Evolutionary conservation across 1,140 invertebrate genomes (phyloP), one percentile per base, ranked within the genome.

Genomic region (Vanessa atalanta): DNA sequence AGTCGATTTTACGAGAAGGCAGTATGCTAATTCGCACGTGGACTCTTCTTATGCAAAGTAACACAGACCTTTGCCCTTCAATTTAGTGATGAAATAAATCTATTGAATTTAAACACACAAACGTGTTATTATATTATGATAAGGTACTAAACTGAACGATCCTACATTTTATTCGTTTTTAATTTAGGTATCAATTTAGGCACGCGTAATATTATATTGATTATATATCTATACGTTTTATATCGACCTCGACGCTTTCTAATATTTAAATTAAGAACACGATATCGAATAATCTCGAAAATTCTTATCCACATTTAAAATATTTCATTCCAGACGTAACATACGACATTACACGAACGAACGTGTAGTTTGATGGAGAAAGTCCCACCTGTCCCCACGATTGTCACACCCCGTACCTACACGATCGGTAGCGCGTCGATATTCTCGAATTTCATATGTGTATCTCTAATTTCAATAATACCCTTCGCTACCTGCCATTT

Each of bases 391-490:
- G 84, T 80, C 82, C 79, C 70, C 57, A 69, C 66, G 66, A 67
- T 61, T 76, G 73, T 71, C 71, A 74, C 77, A 75, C 67, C 72
- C 73, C 70, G 66, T 76, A 76, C 69, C 70, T 68, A 61, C 16
- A 74, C 77, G 76, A 74, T 73, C 81, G 75, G 83, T 83, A 83
- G 81, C 80, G 80, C 78, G 78, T 79, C 82, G 77, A 82, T 80
- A 83, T 89, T 88, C 84, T 86, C 81, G 84, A 88, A 86, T 88
- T 89, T 86, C 82, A 85, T 83, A 84, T 85, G 85, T 87, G 83
- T 88, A 90, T 90, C 87, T 90, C 87, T 92, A 89, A 92, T 91
- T 92, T 90, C 88, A 91, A 91, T 91, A 90, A 86, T 84, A 84
- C 88, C 89, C 86, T 83, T 82, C 82, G 76, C 82, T 89, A 91